Evolutionary conservation across 1,140 invertebrate species (phyloP), one percentile per base, ranked within the genome.

Genomic region (Phenacoccus solenopsis): DNA sequence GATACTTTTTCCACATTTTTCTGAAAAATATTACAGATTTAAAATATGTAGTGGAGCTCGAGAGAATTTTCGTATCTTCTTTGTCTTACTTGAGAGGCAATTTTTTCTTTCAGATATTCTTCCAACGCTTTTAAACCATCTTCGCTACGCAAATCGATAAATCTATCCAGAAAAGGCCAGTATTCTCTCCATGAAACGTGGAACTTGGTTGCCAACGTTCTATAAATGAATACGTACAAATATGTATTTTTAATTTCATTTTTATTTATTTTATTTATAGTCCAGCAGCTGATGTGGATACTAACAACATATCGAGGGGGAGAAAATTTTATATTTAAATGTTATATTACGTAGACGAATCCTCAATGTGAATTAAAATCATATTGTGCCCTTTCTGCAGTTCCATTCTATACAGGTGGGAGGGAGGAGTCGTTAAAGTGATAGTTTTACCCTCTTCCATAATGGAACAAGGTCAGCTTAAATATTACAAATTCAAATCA

Each of bases 161-260:
- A 94, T 4, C 82, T 83, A 74, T 90, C 85, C 5, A 96, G 79
- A 77, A 96, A 96, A 1, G 87, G 85, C 93, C 93, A 96, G 78
- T 91, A 93, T 77, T 96, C 94, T 72, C 86, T 88, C 93, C 93
- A 96, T n/a, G 82, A 81, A 0, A 94, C 81, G 28, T 88, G 84
- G 76, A 86, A 84, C 76, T 90, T 82, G 72, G 86, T 83, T 1
- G 92, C 92, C 72, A 95, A 76, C 70, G 86, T 82, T 72, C 90
- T 88, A 76, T 30, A 80, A 71, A 73, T 72, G 5, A 64, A 64
- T 1, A 64, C 10, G 25, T 64, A 64, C 25, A 64, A 4, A 38
- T 10, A 9, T 13, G 56, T 12, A 69, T 69, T 70, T 64, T 67
- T 59, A 56, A 69, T 27, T 71, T 16, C 12, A 67, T 28, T 20